Evolutionary conservation across 2,113 vertebrate genomes (phyloP).

Genomic region (Gambusia holbrooki): DNA sequence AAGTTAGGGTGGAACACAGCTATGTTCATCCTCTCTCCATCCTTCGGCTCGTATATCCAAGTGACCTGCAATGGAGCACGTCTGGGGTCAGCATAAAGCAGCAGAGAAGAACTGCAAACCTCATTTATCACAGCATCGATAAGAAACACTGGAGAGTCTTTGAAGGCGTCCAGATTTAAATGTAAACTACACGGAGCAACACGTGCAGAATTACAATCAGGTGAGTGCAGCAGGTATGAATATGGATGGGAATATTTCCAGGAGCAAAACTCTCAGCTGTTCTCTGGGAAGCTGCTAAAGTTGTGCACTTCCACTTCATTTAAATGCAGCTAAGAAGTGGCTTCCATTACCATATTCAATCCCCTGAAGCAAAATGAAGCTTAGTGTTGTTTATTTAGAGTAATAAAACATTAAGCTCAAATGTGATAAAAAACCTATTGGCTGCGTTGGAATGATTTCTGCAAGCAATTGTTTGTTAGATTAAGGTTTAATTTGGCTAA

Average conservation of each 20-base stretch:
- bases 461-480: conserved; percentile 50
- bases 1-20: conserved; percentile 82
- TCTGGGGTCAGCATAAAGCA: conserved; percentile 5
- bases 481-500: conserved; percentile 44
- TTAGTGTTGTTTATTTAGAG: conserved; percentile 63
- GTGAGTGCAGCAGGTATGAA: conserved; percentile 57
- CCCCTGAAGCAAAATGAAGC: conserved; percentile 63
- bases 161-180: conserved; percentile 30
- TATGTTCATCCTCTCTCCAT: conserved; percentile 71
- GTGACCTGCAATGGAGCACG: conserved; percentile 76
- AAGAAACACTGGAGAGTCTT: conserved; percentile 28
- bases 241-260: conserved; percentile 60
- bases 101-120: conserved; percentile 14
- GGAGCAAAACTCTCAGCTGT: conserved; percentile 22
- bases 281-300: conserved; percentile 38
- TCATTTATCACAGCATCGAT: conserved; percentile 42
- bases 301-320: conserved; percentile 57
- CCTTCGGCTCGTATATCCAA: conserved; percentile 79
- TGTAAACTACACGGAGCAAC: conserved; percentile 34
- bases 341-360: conserved; percentile 62
- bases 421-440: conserved; percentile 64
- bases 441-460: conserved; percentile 48
- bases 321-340: conserved; percentile 56
- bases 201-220: conserved; percentile 49
- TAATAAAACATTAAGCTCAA: conserved; percentile 63